Evolutionary conservation across 2,888 invertebrate species (phyloP), one percentile per base, ranked within the genome.

Genomic region (Hedya salicella): DNA sequence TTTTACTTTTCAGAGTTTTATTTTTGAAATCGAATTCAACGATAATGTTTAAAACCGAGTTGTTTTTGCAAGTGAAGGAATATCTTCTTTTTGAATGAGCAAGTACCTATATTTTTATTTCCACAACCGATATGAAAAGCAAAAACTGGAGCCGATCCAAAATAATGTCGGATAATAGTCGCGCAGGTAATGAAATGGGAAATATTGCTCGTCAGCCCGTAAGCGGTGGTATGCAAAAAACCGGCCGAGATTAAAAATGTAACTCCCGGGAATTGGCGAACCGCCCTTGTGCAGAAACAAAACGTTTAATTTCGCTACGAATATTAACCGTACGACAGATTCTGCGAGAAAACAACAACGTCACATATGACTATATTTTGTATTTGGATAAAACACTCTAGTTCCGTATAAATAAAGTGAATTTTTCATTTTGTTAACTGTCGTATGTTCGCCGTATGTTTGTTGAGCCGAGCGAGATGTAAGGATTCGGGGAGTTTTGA

Each of bases 261-360:
- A 39, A 65, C 67, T 67, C 62, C 49, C 48, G 69, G 67, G 68
- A 60, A 36, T 59, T 39, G 68, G 66, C 64, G 53, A 52, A 16
- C 56, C 49, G 44, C 44, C 49, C 62, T 73, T 71, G 74, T 76
- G 74, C 73, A 67, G 71, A 73, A 76, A 74, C 71, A 73, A 76
- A 77, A 72, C 73, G 71, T 78, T 82, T 79, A 78, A 81, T 79
- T 78, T 75, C 71, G 71, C 71, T 73, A 73, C 72, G 75, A 76
- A 75, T 75, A 78, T 77, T 75, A 76, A 74, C 68, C 36, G 56
- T 67, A 46, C 62, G 50, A 52, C 62, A 64, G 66, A 71, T 68
- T 69, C 32, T 6, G 19, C 32, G 3, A 8, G n/a, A n/a, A 19
- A 57, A 17, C 21, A 25, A 14, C 13, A 17, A 44, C 9, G 17